These are phyloP conservation scores for Carapus acus DNA, from an alignment of 2,797 vertebrate genomes.

Conservation along the genomic window DNA sequence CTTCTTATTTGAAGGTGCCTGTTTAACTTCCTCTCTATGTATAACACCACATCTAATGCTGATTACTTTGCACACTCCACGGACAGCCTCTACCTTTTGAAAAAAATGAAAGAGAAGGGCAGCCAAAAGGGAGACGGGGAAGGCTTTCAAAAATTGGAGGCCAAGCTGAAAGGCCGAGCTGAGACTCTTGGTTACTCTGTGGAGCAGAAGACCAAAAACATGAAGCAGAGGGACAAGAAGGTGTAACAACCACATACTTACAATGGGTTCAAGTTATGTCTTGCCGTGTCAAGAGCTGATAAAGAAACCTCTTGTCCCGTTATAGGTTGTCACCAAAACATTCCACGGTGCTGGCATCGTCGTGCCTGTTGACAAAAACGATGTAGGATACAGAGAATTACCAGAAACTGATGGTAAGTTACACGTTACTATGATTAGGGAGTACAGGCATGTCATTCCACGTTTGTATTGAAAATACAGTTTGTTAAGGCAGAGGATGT, in stretches of 20 bases:
- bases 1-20: too few relatives aligned
- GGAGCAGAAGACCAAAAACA: conserved; percentile 83
- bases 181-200: conserved; percentile 79
- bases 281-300: neutral
- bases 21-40: neutral
- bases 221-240: conserved; percentile 92
- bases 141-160: conserved; percentile 74
- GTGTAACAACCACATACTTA: too few relatives aligned
- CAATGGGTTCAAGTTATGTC: too few relatives aligned
- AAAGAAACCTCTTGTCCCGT: neutral
- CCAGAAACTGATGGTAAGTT: conserved; percentile 87
- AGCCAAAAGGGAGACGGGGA: conserved; percentile 66
- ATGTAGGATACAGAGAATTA: conserved; percentile 94
- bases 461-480: too few relatives aligned
- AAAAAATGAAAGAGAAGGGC: conserved; percentile 76
- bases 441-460: too few relatives aligned
- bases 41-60: neutral
- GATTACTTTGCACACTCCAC: neutral
- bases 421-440: too few relatives aligned
- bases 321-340: conserved; percentile 88
- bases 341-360: conserved; percentile 92
- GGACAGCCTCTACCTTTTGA: conserved; percentile 79
- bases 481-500: too few relatives aligned
- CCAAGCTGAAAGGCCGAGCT: conserved; percentile 75
- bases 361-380: conserved; percentile 92